Conservation (phyloP, 1,140 invertebrate species). For the Scaptomyza graminum region DNA sequence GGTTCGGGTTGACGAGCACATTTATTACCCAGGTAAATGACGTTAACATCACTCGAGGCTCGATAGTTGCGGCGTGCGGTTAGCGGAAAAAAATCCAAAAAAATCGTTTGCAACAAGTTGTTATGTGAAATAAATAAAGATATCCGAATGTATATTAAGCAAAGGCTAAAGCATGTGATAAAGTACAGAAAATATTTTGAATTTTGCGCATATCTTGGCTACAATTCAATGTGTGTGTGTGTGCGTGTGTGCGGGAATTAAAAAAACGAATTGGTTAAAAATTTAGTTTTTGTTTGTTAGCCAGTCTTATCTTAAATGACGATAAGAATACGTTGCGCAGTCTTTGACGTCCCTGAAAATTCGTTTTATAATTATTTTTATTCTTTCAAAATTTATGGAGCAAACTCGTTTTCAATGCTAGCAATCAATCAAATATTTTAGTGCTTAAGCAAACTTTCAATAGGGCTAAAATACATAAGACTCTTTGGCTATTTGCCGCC, state of each 20-base stretch:
- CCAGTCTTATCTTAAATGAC: constrained; percentile 30
- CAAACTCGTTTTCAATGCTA: neutral
- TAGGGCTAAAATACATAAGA: neutral
- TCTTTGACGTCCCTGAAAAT: constrained; percentile 32
- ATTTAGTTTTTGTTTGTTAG: neutral
- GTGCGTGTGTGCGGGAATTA: constrained; percentile 20
- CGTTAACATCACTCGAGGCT: constrained; percentile 35
- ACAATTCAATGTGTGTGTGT: constrained; percentile 1
- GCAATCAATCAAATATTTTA: constrained; percentile 26
- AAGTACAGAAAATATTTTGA: constrained; percentile 4
- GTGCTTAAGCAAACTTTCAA: neutral
- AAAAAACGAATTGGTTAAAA: constrained; percentile 31
- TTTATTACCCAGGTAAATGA: constrained; percentile 24
- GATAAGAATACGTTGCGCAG: constrained; percentile 62
- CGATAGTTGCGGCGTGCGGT: constrained; percentile 43
- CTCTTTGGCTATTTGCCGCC: neutral
- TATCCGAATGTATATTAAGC: constrained; percentile 4
- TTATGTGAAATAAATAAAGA: neutral
- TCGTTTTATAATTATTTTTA: constrained; percentile 7
- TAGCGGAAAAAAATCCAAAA: neutral
- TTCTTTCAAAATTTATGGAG: neutral
- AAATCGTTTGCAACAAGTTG: constrained; percentile 12
- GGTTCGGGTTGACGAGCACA: constrained; percentile 25
- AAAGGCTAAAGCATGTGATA: constrained; percentile 16
- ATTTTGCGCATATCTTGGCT: constrained; percentile 20